Evolutionary conservation across 37 sponge, comb jelly and placozoan species (phyloP), one percentile per base, ranked within the genome.

Genomic region (Lycopodina hypogea): DNA sequence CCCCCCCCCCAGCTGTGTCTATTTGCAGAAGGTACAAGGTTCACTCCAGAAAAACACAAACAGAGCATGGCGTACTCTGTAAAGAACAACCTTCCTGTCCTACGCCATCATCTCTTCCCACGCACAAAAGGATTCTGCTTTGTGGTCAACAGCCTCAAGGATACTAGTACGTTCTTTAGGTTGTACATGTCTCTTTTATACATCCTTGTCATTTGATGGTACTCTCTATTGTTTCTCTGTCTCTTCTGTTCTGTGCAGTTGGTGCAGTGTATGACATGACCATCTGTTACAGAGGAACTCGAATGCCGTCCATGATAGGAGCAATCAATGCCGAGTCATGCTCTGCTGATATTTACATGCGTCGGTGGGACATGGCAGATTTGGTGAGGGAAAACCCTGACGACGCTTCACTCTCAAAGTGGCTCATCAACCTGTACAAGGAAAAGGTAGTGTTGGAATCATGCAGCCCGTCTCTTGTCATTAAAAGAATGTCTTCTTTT

Each of bases 21-120:
- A 48, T 92, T 87, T 82, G 89, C 96, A 9, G 96, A 96, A 61
- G 96, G 96, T 8, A 90, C 93, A 32, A 78, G 96, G 40, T 96
- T 87, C 82, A 96, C 96, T 38, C 39, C 50, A 45, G 93, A 90
- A 72, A 96, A 96, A 58, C 90, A 96, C 74, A 67, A 67, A 32
- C 52, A 33, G 32, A 88, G 92, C 69, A 75, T 90, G 51, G 88
- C 87, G 52, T 84, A 87, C 79, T 77, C 88, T 33, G 52, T 56
- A 39, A 71, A 84, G 21, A 76, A 77, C 11, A 84, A 88, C 0
- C 80, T 89, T 8, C 88, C 85, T 23, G 78, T 77, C 21, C 71
- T 92, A 28, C 90, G 80, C 42, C 88, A 96, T 59, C 88, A 92
- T 59, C 84, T 96, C 28, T 88, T 81, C n/a, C 96, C 96, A 4